Conservation (phyloP, 2,797 vertebrate species). For the Melanogrammus aeglefinus region DNA sequence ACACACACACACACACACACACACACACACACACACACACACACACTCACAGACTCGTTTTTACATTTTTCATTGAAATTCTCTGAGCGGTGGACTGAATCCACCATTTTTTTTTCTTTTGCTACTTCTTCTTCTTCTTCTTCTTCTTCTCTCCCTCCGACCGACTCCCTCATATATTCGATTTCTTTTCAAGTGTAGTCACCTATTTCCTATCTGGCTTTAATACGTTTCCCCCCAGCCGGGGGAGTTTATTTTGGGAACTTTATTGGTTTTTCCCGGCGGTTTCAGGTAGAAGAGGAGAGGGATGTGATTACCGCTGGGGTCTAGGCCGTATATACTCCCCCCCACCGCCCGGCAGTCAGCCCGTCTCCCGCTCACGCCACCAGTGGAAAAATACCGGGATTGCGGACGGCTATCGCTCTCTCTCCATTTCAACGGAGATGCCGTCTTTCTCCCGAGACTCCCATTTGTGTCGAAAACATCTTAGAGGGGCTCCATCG, state of each 20-base stretch:
- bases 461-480: constrained; percentile 71
- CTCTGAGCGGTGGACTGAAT: not conserved
- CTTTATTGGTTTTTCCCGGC: constrained; percentile 62
- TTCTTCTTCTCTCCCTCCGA: not conserved
- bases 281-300: constrained; percentile 59
- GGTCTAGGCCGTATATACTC: constrained; percentile 17
- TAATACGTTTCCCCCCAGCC: constrained; percentile 61
- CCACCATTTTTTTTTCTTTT: constrained; percentile 13
- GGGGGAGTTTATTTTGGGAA: constrained; percentile 67
- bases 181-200: constrained; percentile 57
- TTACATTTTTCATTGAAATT: constrained; percentile 40
- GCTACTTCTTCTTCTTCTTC: not conserved
- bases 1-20: not conserved
- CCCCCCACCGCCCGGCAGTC: constrained; percentile 28
- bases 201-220: constrained; percentile 63
- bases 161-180: constrained; percentile 34
- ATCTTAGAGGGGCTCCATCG: constrained; percentile 70
- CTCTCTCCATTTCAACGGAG: constrained; percentile 57
- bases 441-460: constrained; percentile 58
- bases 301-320: constrained; percentile 73
- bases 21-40: not conserved
- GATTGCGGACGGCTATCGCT: constrained; percentile 70
- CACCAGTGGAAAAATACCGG: constrained; percentile 53
- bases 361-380: not conserved
- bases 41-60: constrained; percentile 43